Evolutionary conservation across 2,797 vertebrate species (phyloP).

Genomic region (Darevskia nairensis): DNA sequence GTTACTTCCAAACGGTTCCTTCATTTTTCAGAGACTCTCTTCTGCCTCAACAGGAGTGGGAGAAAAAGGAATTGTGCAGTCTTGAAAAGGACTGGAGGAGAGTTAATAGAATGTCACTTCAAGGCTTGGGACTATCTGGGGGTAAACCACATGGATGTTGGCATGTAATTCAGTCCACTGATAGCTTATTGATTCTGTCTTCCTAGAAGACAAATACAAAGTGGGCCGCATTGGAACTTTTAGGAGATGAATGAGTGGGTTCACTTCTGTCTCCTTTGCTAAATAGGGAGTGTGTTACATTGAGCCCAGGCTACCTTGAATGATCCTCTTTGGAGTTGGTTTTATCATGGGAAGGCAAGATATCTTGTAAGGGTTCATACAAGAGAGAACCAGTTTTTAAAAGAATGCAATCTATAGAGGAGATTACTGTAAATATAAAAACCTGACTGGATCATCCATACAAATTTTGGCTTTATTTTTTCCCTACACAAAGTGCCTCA

Average conservation of each 20-base stretch:
- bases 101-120: not conserved
- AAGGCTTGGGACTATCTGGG: not conserved
- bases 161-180: not conserved
- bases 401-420: not conserved
- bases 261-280: not conserved
- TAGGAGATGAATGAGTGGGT: not conserved
- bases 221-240: not conserved
- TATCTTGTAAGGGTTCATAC: not conserved
- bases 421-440: not conserved
- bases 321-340: not conserved
- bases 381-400: not conserved
- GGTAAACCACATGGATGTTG: not conserved
- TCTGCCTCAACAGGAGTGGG: not conserved
- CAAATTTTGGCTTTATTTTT: not conserved
- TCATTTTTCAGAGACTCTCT: not conserved
- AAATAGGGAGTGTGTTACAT: not conserved
- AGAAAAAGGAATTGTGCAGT: not conserved
- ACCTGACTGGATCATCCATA: not conserved
- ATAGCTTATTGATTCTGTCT: slow-evolving; percentile 11
- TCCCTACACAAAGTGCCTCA: not conserved
- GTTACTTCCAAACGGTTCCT: too few relatives aligned
- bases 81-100: not conserved
- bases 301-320: not conserved
- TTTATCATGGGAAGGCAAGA: not conserved
- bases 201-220: not conserved